Conservation (phyloP, 2,797 vertebrate genomes). For the Rhincodon typus region DNA sequence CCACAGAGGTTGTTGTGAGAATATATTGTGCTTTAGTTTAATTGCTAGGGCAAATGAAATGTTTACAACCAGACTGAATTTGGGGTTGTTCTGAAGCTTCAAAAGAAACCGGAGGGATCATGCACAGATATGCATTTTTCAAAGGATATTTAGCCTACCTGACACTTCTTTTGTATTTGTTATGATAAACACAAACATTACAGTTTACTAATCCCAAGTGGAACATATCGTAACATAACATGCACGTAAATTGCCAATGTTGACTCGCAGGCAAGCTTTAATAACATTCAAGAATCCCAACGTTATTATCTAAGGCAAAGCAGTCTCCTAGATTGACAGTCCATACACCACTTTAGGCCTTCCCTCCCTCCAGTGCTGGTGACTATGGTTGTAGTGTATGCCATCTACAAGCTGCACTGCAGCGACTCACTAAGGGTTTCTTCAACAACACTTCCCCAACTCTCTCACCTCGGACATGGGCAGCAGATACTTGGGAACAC, state of each 20-base stretch:
- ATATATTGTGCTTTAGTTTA: background rate
- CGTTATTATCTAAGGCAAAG: too few species aligned
- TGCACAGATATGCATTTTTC: background rate
- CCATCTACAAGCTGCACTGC: background rate
- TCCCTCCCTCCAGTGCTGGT: background rate
- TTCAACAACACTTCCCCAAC: background rate
- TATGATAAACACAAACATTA: background rate
- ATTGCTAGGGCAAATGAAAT: background rate
- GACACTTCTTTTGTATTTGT: background rate
- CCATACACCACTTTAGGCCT: background rate
- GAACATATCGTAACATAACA: too few species aligned
- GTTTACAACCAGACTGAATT: background rate
- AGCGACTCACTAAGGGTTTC: background rate
- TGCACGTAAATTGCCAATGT: background rate
- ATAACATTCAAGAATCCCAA: too few species aligned
- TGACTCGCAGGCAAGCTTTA: background rate
- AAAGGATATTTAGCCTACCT: background rate
- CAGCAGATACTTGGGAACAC: background rate
- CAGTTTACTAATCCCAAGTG: background rate
- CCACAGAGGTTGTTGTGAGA: background rate
- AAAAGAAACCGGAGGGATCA: background rate
- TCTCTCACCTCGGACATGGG: too few species aligned
- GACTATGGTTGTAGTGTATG: background rate
- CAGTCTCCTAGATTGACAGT: background rate
- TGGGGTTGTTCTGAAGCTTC: background rate